Base-by-base conservation (phyloP, 2,888 invertebrate genomes). In the Merodon equestris region DNA sequence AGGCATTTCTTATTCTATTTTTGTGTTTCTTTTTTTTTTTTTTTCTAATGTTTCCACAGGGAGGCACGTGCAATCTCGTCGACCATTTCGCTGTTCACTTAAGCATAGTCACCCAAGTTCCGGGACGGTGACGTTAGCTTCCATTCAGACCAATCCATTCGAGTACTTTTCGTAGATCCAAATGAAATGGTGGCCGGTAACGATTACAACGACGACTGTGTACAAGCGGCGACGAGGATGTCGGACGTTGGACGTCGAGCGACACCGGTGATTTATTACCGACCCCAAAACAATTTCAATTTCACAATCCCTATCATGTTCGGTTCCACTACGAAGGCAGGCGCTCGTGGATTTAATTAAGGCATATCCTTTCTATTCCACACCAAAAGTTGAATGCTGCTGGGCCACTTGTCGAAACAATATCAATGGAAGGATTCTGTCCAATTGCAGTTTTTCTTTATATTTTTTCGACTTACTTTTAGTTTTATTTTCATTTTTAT, bases 261-360 rank as follows among this genome's bases (percentile, higher is more conserved):
- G 64, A 73, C 77, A 73, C 63, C 63, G 73, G 67, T 79, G 77
- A 79, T 79, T 79, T 79, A 79, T 79, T 73, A 50, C 63, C 77
- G 67, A 73, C 57, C 77, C 77, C 77, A 79, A 79, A 79, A 79
- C 77, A 79, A 79, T 79, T 79, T 79, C 77, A 79, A 79, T 79
- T 79, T 79, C 67, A 38, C 58, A 79, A 73, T 73, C 77, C 77
- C 73, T 79, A 73, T 73, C 73, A 72, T 79, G 68, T 27, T 27
- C 27, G 27, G 27, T 73, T 42, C 63, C 53, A 67, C 45, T 68
- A 58, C 18, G 68, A 45, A 61, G 57, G 38, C 13, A 56, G 58
- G 44, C 50, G 71, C 42, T 73, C 67, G 63, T 61, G 61, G 73
- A 79, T 79, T 79, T 79, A 79, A 79, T 79, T 79, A 79, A 79